A percentile compares a stretch with the other conserved stretches of the same genome.
phyloP scores from a whole-genome alignment of 2,113 vertebrate genomes.

The Stigmatopora argus region DNA sequence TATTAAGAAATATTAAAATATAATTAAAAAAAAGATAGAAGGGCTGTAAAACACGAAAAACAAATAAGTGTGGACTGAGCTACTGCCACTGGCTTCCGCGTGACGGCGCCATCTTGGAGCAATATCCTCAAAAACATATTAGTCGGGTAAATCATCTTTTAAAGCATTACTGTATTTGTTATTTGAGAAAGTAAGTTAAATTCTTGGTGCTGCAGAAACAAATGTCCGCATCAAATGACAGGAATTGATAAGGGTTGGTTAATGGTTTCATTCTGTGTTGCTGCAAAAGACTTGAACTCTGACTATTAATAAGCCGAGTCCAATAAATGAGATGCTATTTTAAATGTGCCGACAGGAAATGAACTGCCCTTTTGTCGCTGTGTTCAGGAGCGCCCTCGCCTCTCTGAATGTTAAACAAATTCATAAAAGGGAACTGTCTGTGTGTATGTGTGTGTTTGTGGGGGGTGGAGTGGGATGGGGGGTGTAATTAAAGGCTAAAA shows the following conservation, averaged over 20 bases:
- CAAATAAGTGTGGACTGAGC: too few relatives aligned
- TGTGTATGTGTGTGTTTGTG: too few relatives aligned
- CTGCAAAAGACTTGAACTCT: neutral
- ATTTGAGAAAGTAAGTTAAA: neutral
- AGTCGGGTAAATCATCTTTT: too few relatives aligned
- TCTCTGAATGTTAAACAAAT: slow-evolving; percentile 62
- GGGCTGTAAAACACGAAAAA: too few relatives aligned
- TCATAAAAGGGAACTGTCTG: slow-evolving; percentile 52
- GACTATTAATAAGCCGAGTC: neutral
- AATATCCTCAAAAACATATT: too few relatives aligned
- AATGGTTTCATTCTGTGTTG: neutral
- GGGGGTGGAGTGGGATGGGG: slow-evolving; percentile 33
- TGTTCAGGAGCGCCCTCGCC: slow-evolving; percentile 45
- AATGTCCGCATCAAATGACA: neutral
- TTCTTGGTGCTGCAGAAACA: neutral
- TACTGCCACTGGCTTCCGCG: too few relatives aligned
- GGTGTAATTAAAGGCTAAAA: slow-evolving; percentile 68
- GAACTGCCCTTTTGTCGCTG: slow-evolving; percentile 34
- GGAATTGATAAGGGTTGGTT: neutral
- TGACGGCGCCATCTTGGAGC: too few relatives aligned
- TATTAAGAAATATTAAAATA: too few relatives aligned
- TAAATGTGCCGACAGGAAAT: slow-evolving; percentile 33
- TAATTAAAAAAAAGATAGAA: too few relatives aligned
- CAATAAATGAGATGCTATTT: slow-evolving; percentile 20
- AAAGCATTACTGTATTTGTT: too few relatives aligned